Evolutionary conservation across 2,113 vertebrate species (phyloP), one percentile per base, ranked within the genome.

Genomic region (Serilophus lunatus): DNA sequence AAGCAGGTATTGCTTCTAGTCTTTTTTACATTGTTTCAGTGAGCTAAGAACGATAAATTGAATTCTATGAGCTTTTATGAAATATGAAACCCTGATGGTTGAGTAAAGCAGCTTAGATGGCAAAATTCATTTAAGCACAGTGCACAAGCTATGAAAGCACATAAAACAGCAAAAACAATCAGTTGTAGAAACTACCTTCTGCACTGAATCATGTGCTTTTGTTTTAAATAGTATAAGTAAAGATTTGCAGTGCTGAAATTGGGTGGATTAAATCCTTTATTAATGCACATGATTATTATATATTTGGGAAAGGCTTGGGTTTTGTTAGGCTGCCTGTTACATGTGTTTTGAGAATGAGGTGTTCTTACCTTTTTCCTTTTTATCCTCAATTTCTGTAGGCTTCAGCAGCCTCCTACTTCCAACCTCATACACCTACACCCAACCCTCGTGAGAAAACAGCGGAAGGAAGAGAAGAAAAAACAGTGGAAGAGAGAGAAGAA

Each of bases 371-470:
- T 50, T 54, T 40, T 25, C 5, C 9, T 82, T 66, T 18, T 77
- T 13, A 13, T 54, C 19, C 13, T 84, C 8, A 2, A 64, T 61
- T 95, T 95, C 44, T 85, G 2, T 26, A 98, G 98, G 57, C 57
- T 72, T 97, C 22, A 76, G 98, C 98, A 97, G 96, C 97, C 68
- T 98, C 99, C 42, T 98, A 99, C 97, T 99, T 99, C 95, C 98
- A 98, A 95, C 98, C 98, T 97, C 97, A 90, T 13, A 76, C 90
- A 79, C 53, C 93, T 18, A 56, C 88, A 86, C 24, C 93, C 12
- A 98, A 98, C 92, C 33, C 95, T 7, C 84, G 64, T 57, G 94
- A 89, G 24, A 98, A 98, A 96, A 97, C 91, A 78, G 63, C 44
- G 35, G 97, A 96, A 88, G 93, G 95, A 28, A 97, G 83, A 86